A percentile compares a stretch with the other conserved stretches of the same genome.
phyloP scores from a whole-genome alignment of 2,113 vertebrate species.

The Piprites chloris region DNA sequence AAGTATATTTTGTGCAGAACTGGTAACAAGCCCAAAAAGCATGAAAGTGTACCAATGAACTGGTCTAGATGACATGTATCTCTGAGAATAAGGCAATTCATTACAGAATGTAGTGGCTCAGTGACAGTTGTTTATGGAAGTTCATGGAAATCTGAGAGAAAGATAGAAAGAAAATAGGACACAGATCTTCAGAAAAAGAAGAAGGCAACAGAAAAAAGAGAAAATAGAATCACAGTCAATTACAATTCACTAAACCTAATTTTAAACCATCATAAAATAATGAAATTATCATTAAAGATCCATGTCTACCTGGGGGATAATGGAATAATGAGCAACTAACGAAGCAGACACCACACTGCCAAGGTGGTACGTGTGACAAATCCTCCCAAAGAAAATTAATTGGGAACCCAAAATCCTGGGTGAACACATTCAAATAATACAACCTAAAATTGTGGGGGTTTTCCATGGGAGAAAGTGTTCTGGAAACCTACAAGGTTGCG shows the following conservation, averaged over 20 bases:
- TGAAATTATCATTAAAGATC: conserved; percentile 7
- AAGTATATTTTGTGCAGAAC: neutral
- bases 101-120: neutral
- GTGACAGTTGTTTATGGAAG: neutral
- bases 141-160: neutral
- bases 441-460: neutral
- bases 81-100: neutral
- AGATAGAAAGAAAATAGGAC: neutral
- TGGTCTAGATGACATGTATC: neutral
- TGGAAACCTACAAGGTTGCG: neutral
- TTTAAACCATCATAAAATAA: neutral
- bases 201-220: neutral
- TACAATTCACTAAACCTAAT: neutral
- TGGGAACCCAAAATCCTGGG: neutral
- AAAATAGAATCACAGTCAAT: neutral
- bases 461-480: neutral
- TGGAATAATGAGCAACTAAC: neutral
- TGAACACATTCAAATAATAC: neutral
- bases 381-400: neutral
- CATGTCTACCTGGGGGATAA: neutral
- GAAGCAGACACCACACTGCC: fast-evolving
- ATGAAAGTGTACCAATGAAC: neutral
- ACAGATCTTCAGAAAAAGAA: neutral
- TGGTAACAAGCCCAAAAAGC: neutral
- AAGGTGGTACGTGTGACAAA: neutral